These are phyloP conservation scores for Sphinx pinastri DNA, from an alignment of 2,888 invertebrate genomes.

Conservation along the genomic window DNA sequence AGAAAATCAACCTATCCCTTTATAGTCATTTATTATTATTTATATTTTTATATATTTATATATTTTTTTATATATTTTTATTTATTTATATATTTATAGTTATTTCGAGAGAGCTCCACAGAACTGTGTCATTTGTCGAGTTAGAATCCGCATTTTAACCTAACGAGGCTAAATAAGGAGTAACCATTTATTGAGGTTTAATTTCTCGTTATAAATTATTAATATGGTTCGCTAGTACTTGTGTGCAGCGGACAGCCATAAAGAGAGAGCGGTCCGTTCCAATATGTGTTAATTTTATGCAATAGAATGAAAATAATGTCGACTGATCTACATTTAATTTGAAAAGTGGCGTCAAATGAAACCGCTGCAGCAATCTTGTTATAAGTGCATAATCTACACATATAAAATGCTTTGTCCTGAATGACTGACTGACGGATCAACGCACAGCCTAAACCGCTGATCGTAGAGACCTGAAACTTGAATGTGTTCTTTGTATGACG, in stretches of 20 bases:
- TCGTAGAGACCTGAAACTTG: too few species aligned
- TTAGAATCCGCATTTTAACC: not conserved
- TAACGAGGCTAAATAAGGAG: constrained; percentile 1
- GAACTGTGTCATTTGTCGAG: not conserved
- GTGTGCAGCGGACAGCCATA: not conserved
- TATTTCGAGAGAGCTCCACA: not conserved
- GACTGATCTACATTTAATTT: constrained; percentile 15
- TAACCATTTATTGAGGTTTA: constrained; percentile 10
- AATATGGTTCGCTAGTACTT: constrained; percentile 12
- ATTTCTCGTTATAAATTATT: constrained; percentile 23
- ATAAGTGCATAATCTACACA: constrained; percentile 10
- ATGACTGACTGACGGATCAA: too few species aligned
- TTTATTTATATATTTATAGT: too few species aligned
- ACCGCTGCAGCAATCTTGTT: not conserved
- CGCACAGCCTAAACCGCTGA: too few species aligned
- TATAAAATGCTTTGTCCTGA: too few species aligned
- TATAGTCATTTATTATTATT: too few species aligned
- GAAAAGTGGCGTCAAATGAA: constrained; percentile 13
- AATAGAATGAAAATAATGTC: constrained; percentile 22
- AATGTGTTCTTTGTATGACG: too few species aligned
- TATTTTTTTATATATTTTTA: too few species aligned
- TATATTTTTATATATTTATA: too few species aligned
- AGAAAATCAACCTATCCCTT: too few species aligned
- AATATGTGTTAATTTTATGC: constrained; percentile 24
- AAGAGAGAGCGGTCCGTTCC: constrained; percentile 15